phyloP scores from a whole-genome alignment of 2,888 invertebrate genomes.

The Ormyrus pomaceus region DNA sequence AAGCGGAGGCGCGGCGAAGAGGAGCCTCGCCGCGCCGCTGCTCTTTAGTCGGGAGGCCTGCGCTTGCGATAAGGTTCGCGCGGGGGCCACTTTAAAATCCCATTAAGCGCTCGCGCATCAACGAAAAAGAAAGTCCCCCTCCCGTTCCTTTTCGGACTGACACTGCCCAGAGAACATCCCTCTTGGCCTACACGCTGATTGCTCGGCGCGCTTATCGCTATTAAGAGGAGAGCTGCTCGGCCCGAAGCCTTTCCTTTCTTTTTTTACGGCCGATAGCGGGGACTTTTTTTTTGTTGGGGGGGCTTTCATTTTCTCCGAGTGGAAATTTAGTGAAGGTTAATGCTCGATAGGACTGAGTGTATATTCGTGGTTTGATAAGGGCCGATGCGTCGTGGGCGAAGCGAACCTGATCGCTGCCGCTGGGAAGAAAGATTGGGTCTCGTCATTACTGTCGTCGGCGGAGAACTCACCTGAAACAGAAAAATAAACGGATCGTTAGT shows the following conservation, averaged over 20 bases:
- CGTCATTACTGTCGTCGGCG: slow-evolving; percentile 2
- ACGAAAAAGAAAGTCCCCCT: neutral
- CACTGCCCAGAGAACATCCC: slow-evolving; percentile 45
- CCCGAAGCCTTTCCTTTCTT: neutral
- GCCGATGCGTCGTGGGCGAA: neutral
- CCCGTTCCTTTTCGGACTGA: neutral
- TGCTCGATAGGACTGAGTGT: slow-evolving; percentile 33
- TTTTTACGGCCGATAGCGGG: too few species aligned
- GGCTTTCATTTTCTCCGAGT: neutral
- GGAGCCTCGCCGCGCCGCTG: neutral
- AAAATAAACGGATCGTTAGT: slow-evolving; percentile 1
- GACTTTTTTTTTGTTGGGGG: neutral
- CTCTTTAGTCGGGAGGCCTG: neutral
- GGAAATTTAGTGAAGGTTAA: slow-evolving; percentile 15
- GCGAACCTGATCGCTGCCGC: slow-evolving; percentile 18
- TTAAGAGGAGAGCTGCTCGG: slow-evolving; percentile 17
- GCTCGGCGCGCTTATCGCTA: slow-evolving; percentile 40
- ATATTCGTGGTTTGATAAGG: slow-evolving; percentile 17
- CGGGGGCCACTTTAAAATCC: slow-evolving; percentile 52
- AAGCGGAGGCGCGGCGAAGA: neutral
- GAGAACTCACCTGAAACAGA: slow-evolving; percentile 38
- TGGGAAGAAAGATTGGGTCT: neutral
- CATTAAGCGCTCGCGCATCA: slow-evolving; percentile 41
- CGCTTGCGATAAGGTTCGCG: slow-evolving; percentile 25
- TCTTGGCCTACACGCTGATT: slow-evolving; percentile 42